Conservation (phyloP, 2,888 invertebrate species). For the Bombylius major region DNA sequence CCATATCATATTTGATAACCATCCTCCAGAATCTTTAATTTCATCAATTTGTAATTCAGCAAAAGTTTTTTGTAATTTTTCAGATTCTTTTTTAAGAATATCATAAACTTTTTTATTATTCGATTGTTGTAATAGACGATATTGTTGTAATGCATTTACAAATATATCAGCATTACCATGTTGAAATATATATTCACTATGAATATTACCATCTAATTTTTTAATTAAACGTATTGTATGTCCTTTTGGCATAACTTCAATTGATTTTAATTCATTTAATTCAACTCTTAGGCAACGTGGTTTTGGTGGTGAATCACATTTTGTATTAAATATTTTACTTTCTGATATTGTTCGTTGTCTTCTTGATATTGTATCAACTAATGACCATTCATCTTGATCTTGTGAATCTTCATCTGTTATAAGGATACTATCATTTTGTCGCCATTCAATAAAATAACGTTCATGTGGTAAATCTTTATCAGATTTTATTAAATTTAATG, state of each 20-base stretch:
- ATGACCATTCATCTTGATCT: conserved; percentile 69
- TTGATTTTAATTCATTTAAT: conserved; percentile 51
- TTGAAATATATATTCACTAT: conserved; percentile 71
- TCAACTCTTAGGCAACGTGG: conserved; percentile 43
- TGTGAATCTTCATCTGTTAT: conserved; percentile 63
- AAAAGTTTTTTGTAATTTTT: conserved; percentile 70
- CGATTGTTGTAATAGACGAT: conserved; percentile 26
- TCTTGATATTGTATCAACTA: conserved; percentile 54
- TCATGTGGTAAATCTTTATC: conserved; percentile 27
- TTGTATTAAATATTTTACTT: conserved; percentile 32
- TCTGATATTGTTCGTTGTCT: conserved; percentile 34
- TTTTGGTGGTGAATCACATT: conserved; percentile 24
- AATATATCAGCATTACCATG: conserved; percentile 68
- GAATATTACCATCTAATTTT: conserved; percentile 42
- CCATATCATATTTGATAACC: conserved; percentile 29
- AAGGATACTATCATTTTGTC: conserved; percentile 56
- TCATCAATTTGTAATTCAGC: conserved; percentile 64
- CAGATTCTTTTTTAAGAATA: conserved; percentile 55
- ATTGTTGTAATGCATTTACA: conserved; percentile 27
- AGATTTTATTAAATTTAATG: conserved; percentile 30
- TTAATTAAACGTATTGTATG: conserved; percentile 52
- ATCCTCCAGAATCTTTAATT: conserved; percentile 32
- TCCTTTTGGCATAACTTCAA: conserved; percentile 43
- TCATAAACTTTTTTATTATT: conserved; percentile 59
- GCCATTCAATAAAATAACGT: conserved; percentile 68